Evolutionary conservation across 2,113 vertebrate species (phyloP).

Genomic region (Cebus imitator): DNA sequence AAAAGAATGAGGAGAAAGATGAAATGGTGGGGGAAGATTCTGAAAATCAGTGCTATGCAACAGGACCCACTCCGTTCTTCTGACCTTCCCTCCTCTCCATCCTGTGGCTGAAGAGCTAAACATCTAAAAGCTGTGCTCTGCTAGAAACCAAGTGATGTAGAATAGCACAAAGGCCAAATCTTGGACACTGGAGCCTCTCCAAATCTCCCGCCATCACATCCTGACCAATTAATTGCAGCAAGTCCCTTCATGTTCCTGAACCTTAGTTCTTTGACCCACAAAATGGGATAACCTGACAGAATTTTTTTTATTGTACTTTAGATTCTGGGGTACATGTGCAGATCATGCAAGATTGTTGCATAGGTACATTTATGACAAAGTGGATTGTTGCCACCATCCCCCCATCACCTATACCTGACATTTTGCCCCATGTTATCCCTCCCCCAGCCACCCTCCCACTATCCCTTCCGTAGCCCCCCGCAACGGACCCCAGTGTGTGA

Average conservation of each 20-base stretch:
- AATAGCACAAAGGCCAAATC: background rate
- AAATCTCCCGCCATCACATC: background rate
- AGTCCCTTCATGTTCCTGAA: background rate
- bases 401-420: too few species aligned
- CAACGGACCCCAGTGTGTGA: too few species aligned
- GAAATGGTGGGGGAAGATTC: background rate
- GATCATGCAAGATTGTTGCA: too few species aligned
- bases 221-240: background rate
- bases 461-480: too few species aligned
- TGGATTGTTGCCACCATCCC: too few species aligned
- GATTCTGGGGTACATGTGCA: too few species aligned
- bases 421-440: too few species aligned
- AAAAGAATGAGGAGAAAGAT: background rate
- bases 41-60: background rate
- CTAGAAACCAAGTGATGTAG: background rate
- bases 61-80: background rate
- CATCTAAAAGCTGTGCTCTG: background rate
- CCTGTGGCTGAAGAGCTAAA: background rate
- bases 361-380: too few species aligned
- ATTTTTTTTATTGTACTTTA: background rate
- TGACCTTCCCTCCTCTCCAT: background rate
- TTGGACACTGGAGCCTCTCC: background rate
- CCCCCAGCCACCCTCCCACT: too few species aligned
- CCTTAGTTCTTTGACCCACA: background rate
- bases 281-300: background rate